Evolutionary conservation across 2,888 invertebrate species (phyloP).

Genomic region (Athalia cordata): DNA sequence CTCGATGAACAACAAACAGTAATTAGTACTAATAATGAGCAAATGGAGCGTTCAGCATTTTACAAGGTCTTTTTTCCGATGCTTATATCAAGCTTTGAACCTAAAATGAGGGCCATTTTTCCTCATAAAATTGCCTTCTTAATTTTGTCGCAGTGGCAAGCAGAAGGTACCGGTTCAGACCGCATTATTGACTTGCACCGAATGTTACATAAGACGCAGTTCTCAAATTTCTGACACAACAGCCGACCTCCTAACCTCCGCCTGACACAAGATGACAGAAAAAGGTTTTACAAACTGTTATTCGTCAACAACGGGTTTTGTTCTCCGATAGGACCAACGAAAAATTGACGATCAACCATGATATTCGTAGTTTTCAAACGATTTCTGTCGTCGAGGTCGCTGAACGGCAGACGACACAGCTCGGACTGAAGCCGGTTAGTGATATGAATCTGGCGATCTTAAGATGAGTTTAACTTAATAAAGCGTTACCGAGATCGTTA

Average conservation of each 20-base stretch:
- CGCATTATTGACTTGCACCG: slow-evolving; percentile 68
- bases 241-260: slow-evolving; percentile 33
- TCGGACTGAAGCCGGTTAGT: slow-evolving; percentile 59
- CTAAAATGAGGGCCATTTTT: neutral
- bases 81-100: neutral
- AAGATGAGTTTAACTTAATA: neutral
- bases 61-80: neutral
- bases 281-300: neutral
- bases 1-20: no score
- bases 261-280: slow-evolving; percentile 8
- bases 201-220: slow-evolving; percentile 68
- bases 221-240: slow-evolving; percentile 47
- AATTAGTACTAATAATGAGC: no score
- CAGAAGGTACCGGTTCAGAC: slow-evolving; percentile 41
- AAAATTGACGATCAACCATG: slow-evolving; percentile 13
- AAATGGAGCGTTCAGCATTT: neutral
- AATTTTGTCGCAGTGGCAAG: slow-evolving; percentile 14
- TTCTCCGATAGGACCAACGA: neutral
- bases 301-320: neutral
- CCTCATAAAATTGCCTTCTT: neutral
- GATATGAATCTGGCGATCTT: neutral
- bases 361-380: neutral
- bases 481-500: neutral
- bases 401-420: slow-evolving; percentile 61
- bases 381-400: slow-evolving; percentile 43